Base-by-base conservation (phyloP, 2,113 vertebrate species). In the Alexandromys fortis region DNA sequence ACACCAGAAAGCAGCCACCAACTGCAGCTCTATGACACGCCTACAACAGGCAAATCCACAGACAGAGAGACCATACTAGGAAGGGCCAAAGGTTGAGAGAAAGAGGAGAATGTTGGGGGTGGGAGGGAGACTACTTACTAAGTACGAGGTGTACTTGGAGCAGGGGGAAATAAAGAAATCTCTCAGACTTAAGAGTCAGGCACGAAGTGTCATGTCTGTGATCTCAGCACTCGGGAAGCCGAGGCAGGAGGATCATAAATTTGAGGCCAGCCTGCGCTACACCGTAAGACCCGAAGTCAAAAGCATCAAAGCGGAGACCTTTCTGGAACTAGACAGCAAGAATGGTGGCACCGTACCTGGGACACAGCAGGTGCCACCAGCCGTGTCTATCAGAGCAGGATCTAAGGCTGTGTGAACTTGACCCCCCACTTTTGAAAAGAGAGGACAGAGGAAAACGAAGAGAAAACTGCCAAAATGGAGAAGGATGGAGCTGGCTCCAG, bases 301-400 rank as follows among this genome's bases (percentile, higher is more conserved):
- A 88, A 88, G 24, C 83, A 52, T 17, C 33, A 49, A 49, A 70
- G 30, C 8, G 1, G 21, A 72, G 19, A 87, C 47, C 7, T 35
- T 68, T 87, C 28, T 4, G 45, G n/a, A 96, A 82, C 33, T n/a
- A n/a, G 45, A 45, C 1, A n/a, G 30, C 11, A 12, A 63, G n/a
- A 42, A 35, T 3, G 12, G 45, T 2, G 7, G 11, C 9, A 22
- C 3, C 45, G 30, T 0, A 2, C 81, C 26, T 16, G 5, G 19
- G 38, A 63, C 5, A 6, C 1, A 70, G 19, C n/a, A 87, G 67
- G 26, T 49, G 12, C 38, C 79, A 35, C 55, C 16, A 85, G 86
- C 28, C 3, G 68, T n/a, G 12, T 42, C 16, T 28, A 9, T 83
- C 35, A n/a, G 68, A 68, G 42, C 2, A 14, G n/a, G 24, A 11